A percentile compares a stretch with the other conserved stretches of the same genome.
phyloP scores from a whole-genome alignment of 2,888 invertebrate species.

The Eupithecia pulchellata region DNA sequence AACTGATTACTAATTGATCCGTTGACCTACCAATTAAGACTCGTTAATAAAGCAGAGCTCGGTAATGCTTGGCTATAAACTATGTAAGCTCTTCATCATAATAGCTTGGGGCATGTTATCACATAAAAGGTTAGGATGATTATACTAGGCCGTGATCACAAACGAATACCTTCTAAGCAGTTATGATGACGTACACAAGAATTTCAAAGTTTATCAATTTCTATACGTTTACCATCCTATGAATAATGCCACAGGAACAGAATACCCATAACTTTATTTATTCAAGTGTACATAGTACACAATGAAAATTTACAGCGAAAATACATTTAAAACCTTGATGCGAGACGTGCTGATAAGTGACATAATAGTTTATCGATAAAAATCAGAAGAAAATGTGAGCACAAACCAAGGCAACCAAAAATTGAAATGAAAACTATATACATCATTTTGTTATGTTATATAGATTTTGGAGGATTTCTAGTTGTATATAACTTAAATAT shows the following conservation, averaged over 20 bases:
- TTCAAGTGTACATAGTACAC: no score
- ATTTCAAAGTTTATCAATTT: background rate
- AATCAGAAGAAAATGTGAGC: no score
- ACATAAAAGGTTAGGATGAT: conserved; percentile 17
- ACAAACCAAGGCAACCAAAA: no score
- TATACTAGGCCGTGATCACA: conserved; percentile 14
- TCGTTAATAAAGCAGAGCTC: conserved; percentile 41
- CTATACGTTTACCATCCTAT: background rate
- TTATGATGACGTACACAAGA: background rate
- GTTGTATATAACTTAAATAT: no score
- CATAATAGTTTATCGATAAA: no score
- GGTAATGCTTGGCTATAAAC: conserved; percentile 36
- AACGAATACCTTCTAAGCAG: background rate
- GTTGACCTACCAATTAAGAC: conserved; percentile 45
- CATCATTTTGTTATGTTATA: no score
- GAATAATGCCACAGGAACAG: background rate
- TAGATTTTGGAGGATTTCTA: no score
- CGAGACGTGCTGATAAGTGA: no score
- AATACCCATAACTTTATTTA: background rate
- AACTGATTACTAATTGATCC: conserved; percentile 43
- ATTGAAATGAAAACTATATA: no score
- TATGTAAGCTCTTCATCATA: conserved; percentile 35
- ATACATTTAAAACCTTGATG: no score
- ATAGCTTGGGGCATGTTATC: conserved; percentile 29
- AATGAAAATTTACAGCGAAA: no score